Conservation (phyloP, 2,888 invertebrate species). For the Gymnosoma rotundatum region DNA sequence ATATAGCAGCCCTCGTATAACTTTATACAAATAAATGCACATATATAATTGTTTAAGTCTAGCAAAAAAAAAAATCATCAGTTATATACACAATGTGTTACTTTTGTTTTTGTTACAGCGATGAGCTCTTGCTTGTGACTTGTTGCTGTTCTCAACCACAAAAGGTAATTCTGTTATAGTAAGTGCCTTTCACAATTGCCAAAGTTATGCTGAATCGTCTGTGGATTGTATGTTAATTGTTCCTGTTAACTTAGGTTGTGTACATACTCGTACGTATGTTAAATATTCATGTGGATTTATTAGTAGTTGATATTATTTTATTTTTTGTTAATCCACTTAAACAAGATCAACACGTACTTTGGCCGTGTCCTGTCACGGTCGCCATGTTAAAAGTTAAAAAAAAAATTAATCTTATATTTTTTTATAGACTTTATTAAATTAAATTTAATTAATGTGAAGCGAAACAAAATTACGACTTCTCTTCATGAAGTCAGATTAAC, state of each 20-base stretch:
- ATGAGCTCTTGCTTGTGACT: neutral
- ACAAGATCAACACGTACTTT: neutral
- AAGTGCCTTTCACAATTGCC: neutral
- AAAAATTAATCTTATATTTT: too few relatives aligned
- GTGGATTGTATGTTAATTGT: slow-evolving; percentile 10
- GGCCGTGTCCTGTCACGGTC: slow-evolving; percentile 1
- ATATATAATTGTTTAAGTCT: neutral
- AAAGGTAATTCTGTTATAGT: neutral
- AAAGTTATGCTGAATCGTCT: slow-evolving; percentile 3
- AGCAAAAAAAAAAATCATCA: neutral
- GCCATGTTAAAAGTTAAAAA: too few relatives aligned
- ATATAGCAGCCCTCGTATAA: too few relatives aligned
- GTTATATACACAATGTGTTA: neutral
- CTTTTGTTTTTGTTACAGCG: slow-evolving; percentile 3
- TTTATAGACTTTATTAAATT: too few relatives aligned
- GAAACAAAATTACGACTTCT: too few relatives aligned
- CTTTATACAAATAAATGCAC: too few relatives aligned
- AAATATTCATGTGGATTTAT: slow-evolving; percentile 5
- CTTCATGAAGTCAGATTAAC: too few relatives aligned
- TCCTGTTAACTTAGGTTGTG: too few relatives aligned
- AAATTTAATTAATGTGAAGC: too few relatives aligned
- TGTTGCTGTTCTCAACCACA: slow-evolving; percentile 2
- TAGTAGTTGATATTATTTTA: slow-evolving; percentile 3
- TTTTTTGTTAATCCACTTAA: too few relatives aligned
- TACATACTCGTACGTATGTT: neutral